Evolutionary conservation across 1,140 invertebrate genomes (phyloP).

Genomic region (Aleiodes sp.): DNA sequence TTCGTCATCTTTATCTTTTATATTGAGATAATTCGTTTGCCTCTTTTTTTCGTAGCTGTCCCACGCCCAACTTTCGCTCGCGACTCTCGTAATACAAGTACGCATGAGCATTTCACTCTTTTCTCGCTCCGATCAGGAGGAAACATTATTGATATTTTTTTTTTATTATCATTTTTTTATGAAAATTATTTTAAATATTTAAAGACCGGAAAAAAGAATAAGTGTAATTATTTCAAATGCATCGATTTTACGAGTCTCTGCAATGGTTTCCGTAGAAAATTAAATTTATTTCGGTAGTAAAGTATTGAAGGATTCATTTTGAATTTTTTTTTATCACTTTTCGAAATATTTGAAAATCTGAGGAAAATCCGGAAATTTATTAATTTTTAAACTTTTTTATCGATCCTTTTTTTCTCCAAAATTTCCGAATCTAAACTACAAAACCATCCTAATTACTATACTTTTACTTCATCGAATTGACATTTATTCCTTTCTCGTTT

Average conservation of each 20-base stretch:
- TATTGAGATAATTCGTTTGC: not conserved
- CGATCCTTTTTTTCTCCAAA: not conserved
- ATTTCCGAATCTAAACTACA: no score
- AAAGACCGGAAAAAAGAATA: no score
- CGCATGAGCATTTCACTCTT: conserved; percentile 17
- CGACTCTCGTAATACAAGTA: conserved; percentile 19
- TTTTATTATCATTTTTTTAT: no score
- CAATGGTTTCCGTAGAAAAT: no score
- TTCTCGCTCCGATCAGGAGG: not conserved
- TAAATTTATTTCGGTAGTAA: no score
- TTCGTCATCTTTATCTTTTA: not conserved
- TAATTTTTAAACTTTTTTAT: not conserved
- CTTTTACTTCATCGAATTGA: not conserved
- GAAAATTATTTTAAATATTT: no score
- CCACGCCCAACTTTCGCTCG: conserved; percentile 23
- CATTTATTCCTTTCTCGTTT: not conserved
- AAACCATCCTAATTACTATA: no score
- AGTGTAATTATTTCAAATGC: no score
- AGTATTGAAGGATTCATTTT: not conserved
- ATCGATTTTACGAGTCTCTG: no score
- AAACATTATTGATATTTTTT: conserved; percentile 5
- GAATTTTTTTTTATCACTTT: not conserved
- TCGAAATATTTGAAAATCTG: not conserved
- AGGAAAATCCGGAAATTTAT: not conserved
- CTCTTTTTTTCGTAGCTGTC: conserved; percentile 19